Base-by-base conservation (phyloP, 2,888 invertebrate species). In the Platerodrilus igneus region DNA sequence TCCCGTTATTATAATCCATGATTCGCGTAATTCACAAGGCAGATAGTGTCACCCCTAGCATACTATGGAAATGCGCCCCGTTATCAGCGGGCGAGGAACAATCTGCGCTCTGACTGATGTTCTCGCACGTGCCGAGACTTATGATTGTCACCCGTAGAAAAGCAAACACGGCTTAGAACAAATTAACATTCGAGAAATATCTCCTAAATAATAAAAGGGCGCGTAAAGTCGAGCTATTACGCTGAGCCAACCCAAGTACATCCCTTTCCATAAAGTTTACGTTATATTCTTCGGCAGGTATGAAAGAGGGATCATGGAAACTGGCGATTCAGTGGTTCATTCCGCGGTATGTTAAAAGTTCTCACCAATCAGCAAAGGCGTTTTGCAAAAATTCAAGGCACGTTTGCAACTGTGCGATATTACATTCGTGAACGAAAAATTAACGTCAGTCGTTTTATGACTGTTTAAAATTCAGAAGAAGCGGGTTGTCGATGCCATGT, bases 401-500 rank as follows among this genome's bases (percentile, higher is more conserved):
- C 51, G 50, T 49, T 43, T 41, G 36, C 45, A 52, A 51, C 57
- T 54, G 54, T 56, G 56, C 62, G 62, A 66, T 66, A 65, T 66
- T 66, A 66, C 66, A 63, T 61, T 61, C 62, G 63, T 57, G 57
- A 57, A 57, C 53, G 63, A 68, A 68, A 67, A 68, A 67, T 68
- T 68, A 68, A 68, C 68, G 67, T 67, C 66, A 60, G 56, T 60
- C 63, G 65, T 64, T 68, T 68, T 68, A 68, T 67, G 67, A 68
- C 67, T 68, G 66, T 56, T 68, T 68, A 67, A 63, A 63, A 64
- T 63, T 61, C 63, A 59, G 50, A 54, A 55, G 55, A 55, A 50
- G 55, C 55, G 50, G 52, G 47, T 50, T 52, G 55, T 48, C 54
- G 56, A 53, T 51, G 51, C 51, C 48, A 38, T 45, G 45, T 49